These are phyloP conservation scores for Ennomos fuscantarius DNA, from an alignment of 2,888 invertebrate species.

Conservation along the genomic window DNA sequence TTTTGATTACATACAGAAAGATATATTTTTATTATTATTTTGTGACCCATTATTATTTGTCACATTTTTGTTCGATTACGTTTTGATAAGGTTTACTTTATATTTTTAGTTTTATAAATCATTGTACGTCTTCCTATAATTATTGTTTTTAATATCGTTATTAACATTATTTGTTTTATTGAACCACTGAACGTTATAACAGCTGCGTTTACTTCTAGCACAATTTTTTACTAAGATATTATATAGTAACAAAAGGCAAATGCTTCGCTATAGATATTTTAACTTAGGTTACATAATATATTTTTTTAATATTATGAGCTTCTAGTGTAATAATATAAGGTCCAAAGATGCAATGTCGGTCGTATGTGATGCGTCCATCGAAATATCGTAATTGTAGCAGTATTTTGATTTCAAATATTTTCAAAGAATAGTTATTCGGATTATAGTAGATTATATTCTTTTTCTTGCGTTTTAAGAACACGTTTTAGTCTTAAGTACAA, in stretches of 20 bases:
- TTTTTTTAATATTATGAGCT: slow-evolving; percentile 66
- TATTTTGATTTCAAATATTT: slow-evolving; percentile 60
- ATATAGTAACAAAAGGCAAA: slow-evolving; percentile 55
- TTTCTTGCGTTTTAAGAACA: slow-evolving; percentile 62
- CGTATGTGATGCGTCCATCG: slow-evolving; percentile 68
- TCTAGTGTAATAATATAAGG: slow-evolving; percentile 73
- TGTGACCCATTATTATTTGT: slow-evolving; percentile 44
- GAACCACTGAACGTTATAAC: slow-evolving; percentile 42
- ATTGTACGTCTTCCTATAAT: slow-evolving; percentile 70
- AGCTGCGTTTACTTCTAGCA: slow-evolving; percentile 58
- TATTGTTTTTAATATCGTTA: slow-evolving; percentile 52
- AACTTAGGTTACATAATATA: slow-evolving; percentile 64
- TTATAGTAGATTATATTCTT: slow-evolving; percentile 54
- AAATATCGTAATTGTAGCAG: slow-evolving; percentile 66
- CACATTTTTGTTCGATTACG: slow-evolving; percentile 37
- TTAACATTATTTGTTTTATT: slow-evolving; percentile 55
- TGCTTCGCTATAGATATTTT: slow-evolving; percentile 70
- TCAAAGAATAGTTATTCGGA: slow-evolving; percentile 52
- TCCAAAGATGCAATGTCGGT: slow-evolving; percentile 72
- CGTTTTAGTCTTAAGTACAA: slow-evolving; percentile 75
- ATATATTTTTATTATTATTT: slow-evolving; percentile 51
- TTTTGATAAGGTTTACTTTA: slow-evolving; percentile 37
- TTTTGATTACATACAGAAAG: slow-evolving; percentile 70
- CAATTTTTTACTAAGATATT: slow-evolving; percentile 67
- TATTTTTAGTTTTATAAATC: slow-evolving; percentile 48